These are phyloP conservation scores for Drosophila parabipectinata DNA, from an alignment of 1,140 invertebrate species.

Conservation along the genomic window DNA sequence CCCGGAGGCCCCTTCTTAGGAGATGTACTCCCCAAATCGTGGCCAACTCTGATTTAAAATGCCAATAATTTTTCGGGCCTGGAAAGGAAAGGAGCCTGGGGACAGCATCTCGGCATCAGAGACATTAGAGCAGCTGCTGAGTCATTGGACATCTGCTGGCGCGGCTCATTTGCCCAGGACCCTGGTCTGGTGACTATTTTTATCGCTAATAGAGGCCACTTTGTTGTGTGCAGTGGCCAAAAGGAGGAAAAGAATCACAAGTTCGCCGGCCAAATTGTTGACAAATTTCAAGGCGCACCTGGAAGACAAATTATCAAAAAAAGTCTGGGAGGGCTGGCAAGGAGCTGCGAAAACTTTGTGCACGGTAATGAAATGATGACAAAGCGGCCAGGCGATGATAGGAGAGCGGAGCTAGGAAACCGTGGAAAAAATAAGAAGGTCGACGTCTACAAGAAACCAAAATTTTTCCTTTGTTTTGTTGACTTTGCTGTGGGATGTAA, in stretches of 20 bases:
- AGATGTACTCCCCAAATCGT: conserved; percentile 39
- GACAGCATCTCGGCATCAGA: conserved; percentile 6
- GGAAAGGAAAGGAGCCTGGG: conserved; percentile 1
- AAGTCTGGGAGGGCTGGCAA: conserved; percentile 1
- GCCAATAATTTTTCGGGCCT: conserved; percentile 63
- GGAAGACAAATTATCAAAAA: conserved; percentile 77
- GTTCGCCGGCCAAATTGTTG: conserved; percentile 74
- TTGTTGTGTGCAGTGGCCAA: conserved; percentile 42
- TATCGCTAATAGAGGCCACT: conserved; percentile 79
- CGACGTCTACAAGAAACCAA: conserved; percentile 7
- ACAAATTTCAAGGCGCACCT: conserved; percentile 80
- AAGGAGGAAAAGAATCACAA: conserved; percentile 63
- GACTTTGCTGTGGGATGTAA: conserved; percentile 61
- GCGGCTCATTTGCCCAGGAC: conserved; percentile 55
- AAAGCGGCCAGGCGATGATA: conserved; percentile 66
- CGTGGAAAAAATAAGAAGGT: conserved; percentile 10
- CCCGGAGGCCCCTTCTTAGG: conserved; percentile 39
- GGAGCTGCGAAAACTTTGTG: conserved; percentile 54
- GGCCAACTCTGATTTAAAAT: conserved; percentile 62
- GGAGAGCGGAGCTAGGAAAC: conserved; percentile 5
- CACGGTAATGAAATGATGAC: conserved; percentile 80
- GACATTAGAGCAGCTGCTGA: conserved; percentile 59
- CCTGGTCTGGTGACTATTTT: conserved; percentile 57
- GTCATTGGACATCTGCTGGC: conserved; percentile 65
- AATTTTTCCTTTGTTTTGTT: conserved; percentile 66